Conservation (phyloP, 2,888 invertebrate species). For the Aphrophora alni region DNA sequence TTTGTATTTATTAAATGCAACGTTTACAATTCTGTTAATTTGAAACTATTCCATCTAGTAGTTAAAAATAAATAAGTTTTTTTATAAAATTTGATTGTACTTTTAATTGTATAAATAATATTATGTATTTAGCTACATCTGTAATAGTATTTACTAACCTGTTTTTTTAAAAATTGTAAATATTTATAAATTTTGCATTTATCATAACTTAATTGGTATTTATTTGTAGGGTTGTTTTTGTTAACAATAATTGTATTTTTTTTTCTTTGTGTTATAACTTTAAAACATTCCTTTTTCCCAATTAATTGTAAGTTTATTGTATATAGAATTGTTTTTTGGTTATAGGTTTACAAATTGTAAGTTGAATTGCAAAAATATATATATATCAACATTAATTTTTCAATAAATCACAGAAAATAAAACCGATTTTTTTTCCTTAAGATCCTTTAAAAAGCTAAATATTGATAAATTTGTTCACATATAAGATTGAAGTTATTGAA, state of each 20-base stretch:
- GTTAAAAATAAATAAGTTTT: background rate
- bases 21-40: background rate
- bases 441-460: background rate
- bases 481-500: no score
- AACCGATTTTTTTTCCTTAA: background rate
- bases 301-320: background rate
- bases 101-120: background rate
- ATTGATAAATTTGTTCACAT: no score
- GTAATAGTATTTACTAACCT: background rate
- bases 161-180: background rate
- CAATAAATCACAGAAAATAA: background rate
- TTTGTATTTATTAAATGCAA: background rate
- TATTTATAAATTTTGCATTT: background rate
- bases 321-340: background rate
- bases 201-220: background rate
- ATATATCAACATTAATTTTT: background rate
- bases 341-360: conserved; percentile 4
- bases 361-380: background rate
- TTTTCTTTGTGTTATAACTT: background rate
- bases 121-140: background rate
- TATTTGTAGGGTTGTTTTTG: background rate
- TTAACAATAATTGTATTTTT: background rate
- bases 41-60: background rate
- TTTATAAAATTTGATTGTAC: background rate
- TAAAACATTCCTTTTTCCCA: background rate